Base-by-base conservation (phyloP, 2,113 vertebrate genomes). In the Cairina moschata region DNA sequence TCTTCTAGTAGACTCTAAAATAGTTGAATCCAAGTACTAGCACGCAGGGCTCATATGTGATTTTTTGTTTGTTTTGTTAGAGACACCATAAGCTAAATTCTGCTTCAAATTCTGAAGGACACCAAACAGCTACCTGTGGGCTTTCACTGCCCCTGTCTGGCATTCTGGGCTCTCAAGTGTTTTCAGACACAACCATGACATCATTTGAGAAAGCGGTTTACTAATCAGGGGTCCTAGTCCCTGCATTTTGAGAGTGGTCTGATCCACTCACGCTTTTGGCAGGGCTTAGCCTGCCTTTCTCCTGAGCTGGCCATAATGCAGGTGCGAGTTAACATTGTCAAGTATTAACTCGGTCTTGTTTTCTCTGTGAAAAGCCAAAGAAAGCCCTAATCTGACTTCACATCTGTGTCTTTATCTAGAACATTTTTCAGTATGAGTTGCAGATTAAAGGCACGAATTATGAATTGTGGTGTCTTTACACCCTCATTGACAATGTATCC, bases 111-210 rank as follows among this genome's bases (percentile, higher is more conserved):
- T 73, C 23, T 58, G 88, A 67, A 63, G 40, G 81, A 82, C 78
- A n/a, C 31, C 17, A 6, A 29, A 56, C 14, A 26, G 36, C 40
- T 81, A 25, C 11, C 2, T 42, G 5, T 42, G 60, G 25, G 17
- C 18, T 14, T 84, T 59, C 23, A 14, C n/a, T 92, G n/a, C 40
- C 50, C 11, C 26, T 69, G 48, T 26, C 18, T 86, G 80, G 18
- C 1, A 2, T 50, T 80, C 40, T 72, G 59, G 65, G 42, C 32
- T 86, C 31, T 92, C 21, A 8, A 26, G 23, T 2, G 0, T 2
- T 44, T 72, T 83, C 22, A 65, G 34, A 20, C 28, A 11, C 10
- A 46, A 60, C 67, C 0, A 1, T 0, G 0, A 29, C 14, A 56
- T 48, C 54, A 44, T 78, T 46, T 68, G 48, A 84, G 58, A 83